These are phyloP conservation scores for Netelia melanura DNA, from an alignment of 2,888 invertebrate species.

Conservation along the genomic window DNA sequence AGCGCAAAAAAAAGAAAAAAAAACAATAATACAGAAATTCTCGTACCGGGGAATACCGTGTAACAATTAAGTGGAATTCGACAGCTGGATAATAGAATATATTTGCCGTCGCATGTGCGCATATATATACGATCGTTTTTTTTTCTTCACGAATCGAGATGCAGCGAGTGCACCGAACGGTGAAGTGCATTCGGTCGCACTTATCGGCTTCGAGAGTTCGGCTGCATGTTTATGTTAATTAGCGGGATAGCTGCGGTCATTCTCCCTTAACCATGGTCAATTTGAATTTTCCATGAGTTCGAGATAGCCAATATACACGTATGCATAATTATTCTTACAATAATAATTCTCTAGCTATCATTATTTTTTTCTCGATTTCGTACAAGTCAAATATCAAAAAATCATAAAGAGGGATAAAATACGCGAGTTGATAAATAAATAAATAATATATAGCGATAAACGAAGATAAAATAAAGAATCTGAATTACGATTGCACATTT, in stretches of 20 bases:
- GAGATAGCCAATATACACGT: slow-evolving; percentile 46
- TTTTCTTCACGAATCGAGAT: slow-evolving; percentile 36
- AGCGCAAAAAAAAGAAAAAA: slow-evolving; percentile 4
- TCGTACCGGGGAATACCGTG: slow-evolving; percentile 19
- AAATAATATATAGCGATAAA: neutral
- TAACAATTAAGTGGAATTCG: slow-evolving; percentile 50
- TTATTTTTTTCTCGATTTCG: too few relatives aligned
- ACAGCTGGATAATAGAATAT: slow-evolving; percentile 51
- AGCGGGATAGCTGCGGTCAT: slow-evolving; percentile 48
- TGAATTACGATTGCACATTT: too few relatives aligned
- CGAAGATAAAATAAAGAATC: slow-evolving; percentile 1
- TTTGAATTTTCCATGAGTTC: slow-evolving; percentile 48
- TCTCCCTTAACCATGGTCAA: slow-evolving; percentile 32
- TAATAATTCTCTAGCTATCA: neutral
- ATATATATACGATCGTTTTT: slow-evolving; percentile 13
- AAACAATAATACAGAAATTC: slow-evolving; percentile 7
- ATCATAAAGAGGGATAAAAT: neutral
- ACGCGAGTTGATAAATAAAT: neutral
- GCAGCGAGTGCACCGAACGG: slow-evolving; percentile 33
- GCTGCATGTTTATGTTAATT: slow-evolving; percentile 67
- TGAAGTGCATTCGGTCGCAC: slow-evolving; percentile 57
- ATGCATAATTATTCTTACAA: neutral
- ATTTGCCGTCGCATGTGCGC: slow-evolving; percentile 21
- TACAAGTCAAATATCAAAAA: neutral
- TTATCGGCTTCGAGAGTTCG: slow-evolving; percentile 60